Evolutionary conservation across 1,140 invertebrate genomes (phyloP).

Genomic region (Caenorhabditis remanei): DNA sequence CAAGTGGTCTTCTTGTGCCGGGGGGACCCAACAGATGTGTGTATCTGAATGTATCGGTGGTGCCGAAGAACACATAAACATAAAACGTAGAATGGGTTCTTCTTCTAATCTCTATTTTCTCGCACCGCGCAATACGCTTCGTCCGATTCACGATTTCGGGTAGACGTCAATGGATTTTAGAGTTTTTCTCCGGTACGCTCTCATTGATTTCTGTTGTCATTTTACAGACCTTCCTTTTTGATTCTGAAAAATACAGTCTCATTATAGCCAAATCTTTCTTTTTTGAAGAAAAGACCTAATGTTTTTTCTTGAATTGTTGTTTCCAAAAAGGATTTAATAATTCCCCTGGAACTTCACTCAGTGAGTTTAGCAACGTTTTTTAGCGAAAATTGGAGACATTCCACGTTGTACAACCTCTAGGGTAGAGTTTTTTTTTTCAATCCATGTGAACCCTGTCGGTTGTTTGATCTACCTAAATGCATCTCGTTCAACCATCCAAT

Average conservation of each 20-base stretch:
- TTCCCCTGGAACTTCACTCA: no score
- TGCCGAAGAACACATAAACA: conserved; percentile 55
- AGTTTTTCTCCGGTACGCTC: background rate
- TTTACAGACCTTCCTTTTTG: no score
- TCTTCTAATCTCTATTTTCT: conserved; percentile 45
- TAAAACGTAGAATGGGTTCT: conserved; percentile 51
- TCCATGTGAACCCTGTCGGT: background rate
- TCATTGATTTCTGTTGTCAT: background rate
- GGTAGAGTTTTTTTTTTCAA: no score
- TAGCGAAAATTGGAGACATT: no score
- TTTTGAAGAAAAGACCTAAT: no score
- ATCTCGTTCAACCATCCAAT: conserved; percentile 21
- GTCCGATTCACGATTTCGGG: conserved; percentile 1
- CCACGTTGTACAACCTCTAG: no score
- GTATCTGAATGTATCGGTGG: conserved; percentile 19
- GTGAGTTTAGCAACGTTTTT: no score
- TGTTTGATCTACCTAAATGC: background rate
- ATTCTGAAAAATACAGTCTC: no score
- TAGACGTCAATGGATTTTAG: background rate
- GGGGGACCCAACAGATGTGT: background rate
- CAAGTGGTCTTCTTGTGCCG: conserved; percentile 29
- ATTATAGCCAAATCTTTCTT: no score
- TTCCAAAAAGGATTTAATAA: no score
- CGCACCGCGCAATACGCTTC: conserved; percentile 30
- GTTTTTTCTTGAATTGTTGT: no score